phyloP scores from a whole-genome alignment of 2,113 vertebrate genomes.

The Scortum barcoo region DNA sequence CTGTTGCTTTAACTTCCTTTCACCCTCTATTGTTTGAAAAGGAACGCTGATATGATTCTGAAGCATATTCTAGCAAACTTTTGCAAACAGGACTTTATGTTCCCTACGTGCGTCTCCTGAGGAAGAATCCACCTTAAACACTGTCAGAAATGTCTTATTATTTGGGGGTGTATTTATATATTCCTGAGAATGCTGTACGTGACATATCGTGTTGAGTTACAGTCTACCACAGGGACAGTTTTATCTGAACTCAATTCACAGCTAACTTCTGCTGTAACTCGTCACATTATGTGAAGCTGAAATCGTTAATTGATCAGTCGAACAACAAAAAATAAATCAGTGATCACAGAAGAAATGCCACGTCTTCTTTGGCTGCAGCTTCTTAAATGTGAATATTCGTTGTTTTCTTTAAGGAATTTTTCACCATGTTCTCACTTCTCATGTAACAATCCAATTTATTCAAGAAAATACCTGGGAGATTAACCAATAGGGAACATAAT shows the following conservation, averaged over 20 bases:
- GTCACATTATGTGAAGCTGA: neutral
- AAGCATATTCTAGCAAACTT: conserved; percentile 29
- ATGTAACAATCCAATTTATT: neutral
- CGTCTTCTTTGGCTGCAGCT: neutral
- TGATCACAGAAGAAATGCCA: no score
- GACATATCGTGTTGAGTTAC: neutral
- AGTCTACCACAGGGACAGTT: neutral
- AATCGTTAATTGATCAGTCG: neutral
- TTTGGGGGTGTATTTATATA: neutral
- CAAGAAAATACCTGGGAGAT: neutral
- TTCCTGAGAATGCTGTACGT: neutral
- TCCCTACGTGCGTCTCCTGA: neutral
- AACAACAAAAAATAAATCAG: neutral
- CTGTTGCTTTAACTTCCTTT: conserved; percentile 36
- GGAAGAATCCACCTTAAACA: conserved; percentile 23
- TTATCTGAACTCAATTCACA: no score
- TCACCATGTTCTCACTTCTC: neutral
- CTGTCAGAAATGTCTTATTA: neutral
- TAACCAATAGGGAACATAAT: neutral
- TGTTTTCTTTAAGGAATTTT: neutral
- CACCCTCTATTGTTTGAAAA: conserved; percentile 43
- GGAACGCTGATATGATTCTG: conserved; percentile 25
- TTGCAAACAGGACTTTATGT: conserved; percentile 22
- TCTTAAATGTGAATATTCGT: neutral
- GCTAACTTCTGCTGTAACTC: neutral